These are phyloP conservation scores for Trissolcus japonicus DNA, from an alignment of 2,888 invertebrate genomes.

Conservation along the genomic window DNA sequence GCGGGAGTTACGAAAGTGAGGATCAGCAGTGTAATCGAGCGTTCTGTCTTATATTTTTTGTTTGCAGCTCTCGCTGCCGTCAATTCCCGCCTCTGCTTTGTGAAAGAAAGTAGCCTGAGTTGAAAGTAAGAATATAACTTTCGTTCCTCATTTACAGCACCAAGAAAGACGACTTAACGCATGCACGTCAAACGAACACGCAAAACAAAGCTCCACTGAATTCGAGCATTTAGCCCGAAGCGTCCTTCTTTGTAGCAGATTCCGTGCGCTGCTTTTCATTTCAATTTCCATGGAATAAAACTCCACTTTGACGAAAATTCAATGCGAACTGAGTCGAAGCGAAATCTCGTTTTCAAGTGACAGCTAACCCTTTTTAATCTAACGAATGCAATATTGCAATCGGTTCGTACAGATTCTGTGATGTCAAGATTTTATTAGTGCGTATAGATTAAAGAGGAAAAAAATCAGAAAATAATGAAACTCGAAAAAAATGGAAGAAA, in stretches of 20 bases:
- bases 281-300: conserved; percentile 46
- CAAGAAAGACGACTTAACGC: conserved; percentile 61
- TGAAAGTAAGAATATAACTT: conserved; percentile 62
- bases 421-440: conserved; percentile 14
- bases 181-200: conserved; percentile 46
- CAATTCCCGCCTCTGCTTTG: conserved; percentile 47
- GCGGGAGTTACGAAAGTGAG: conserved; percentile 65
- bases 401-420: conserved; percentile 7
- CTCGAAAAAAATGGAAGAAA: background rate
- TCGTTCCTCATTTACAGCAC: conserved; percentile 65
- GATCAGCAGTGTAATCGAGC: conserved; percentile 66
- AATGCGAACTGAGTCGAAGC: conserved; percentile 14
- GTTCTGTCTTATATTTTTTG: conserved; percentile 63
- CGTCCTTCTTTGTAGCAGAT: conserved; percentile 39
- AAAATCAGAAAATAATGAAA: background rate
- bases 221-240: conserved; percentile 43
- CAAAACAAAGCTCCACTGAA: conserved; percentile 45
- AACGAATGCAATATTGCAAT: conserved; percentile 25
- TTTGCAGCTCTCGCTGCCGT: conserved; percentile 49
- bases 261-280: conserved; percentile 42
- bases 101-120: conserved; percentile 51
- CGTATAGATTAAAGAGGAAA: background rate
- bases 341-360: conserved; percentile 35
- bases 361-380: conserved; percentile 35
- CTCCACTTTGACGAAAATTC: conserved; percentile 37